A percentile compares a stretch with the other conserved stretches of the same genome.
Evolutionary conservation across 2,888 invertebrate species (phyloP).

Genomic region (Diloba caeruleocephala): DNA sequence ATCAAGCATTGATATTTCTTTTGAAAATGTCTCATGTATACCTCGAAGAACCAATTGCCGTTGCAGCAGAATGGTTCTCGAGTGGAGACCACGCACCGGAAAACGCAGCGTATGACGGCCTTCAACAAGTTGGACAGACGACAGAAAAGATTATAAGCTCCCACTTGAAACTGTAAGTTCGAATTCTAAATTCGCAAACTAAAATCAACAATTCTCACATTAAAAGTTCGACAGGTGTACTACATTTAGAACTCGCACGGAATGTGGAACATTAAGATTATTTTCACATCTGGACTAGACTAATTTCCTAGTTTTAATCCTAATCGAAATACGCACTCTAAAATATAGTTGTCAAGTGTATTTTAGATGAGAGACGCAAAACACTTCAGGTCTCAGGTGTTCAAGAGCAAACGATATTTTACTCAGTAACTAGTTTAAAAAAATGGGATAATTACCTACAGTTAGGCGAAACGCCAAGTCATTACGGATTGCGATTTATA

Average conservation of each 20-base stretch:
- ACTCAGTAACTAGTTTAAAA: conserved; percentile 26
- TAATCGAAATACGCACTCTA: conserved; percentile 12
- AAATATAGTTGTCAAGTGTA: conserved; percentile 25
- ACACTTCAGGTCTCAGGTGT: conserved; percentile 52
- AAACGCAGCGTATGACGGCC: no score
- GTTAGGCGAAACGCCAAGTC: conserved; percentile 64
- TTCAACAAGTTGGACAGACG: no score
- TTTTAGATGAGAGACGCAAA: not conserved
- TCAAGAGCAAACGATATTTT: conserved; percentile 41
- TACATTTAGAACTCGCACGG: not conserved
- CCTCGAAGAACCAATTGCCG: no score
- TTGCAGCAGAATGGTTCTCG: no score
- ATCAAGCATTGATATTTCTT: no score
- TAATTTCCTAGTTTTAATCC: conserved; percentile 9
- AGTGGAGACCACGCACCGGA: no score
- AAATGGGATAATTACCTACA: conserved; percentile 56
- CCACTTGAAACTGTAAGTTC: no score
- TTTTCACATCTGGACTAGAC: conserved; percentile 1
- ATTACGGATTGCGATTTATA: conserved; percentile 55
- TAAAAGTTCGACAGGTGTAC: no score
- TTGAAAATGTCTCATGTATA: no score
- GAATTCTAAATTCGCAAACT: no score
- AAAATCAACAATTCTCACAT: no score
- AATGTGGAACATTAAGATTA: conserved; percentile 13
- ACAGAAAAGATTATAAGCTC: no score